Percentiles rank a stretch among this genome's conserved stretches.
Evolutionary conservation across 2,113 vertebrate genomes (phyloP).

Genomic region (Nettapus auritus): DNA sequence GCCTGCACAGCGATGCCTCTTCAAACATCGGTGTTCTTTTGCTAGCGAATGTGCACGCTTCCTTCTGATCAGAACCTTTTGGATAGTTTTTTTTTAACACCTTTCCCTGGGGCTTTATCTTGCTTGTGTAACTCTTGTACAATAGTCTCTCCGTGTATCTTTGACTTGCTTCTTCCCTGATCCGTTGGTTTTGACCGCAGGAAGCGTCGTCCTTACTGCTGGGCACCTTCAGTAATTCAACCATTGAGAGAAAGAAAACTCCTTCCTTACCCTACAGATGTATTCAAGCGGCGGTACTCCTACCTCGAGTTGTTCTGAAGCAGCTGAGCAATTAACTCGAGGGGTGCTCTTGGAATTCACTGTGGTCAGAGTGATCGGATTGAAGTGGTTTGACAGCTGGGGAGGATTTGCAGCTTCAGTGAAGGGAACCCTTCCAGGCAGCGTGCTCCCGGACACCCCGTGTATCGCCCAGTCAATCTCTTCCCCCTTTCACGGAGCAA

Average conservation of each 20-base stretch:
- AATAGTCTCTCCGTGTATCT: not conserved
- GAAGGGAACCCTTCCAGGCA: not conserved
- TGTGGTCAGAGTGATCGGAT: not conserved
- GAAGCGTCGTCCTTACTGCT: not conserved
- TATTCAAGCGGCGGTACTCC: too few relatives aligned
- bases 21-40: not conserved
- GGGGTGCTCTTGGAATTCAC: not conserved
- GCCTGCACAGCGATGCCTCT: not conserved
- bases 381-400: not conserved
- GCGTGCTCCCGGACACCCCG: accelerated
- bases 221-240: not conserved
- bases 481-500: not conserved
- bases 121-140: accelerated
- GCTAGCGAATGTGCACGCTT: not conserved
- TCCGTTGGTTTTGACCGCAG: not conserved
- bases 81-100: not conserved
- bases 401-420: not conserved
- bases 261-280: accelerated
- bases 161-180: not conserved
- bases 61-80: not conserved
- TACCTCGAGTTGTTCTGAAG: not conserved
- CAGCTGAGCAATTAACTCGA: not conserved
- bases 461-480: accelerated
- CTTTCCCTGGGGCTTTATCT: not conserved
- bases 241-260: not conserved